A percentile compares a stretch with the other conserved stretches of the same genome.
phyloP scores from a whole-genome alignment of 2,797 vertebrate genomes.

The Sebastes cheni region DNA sequence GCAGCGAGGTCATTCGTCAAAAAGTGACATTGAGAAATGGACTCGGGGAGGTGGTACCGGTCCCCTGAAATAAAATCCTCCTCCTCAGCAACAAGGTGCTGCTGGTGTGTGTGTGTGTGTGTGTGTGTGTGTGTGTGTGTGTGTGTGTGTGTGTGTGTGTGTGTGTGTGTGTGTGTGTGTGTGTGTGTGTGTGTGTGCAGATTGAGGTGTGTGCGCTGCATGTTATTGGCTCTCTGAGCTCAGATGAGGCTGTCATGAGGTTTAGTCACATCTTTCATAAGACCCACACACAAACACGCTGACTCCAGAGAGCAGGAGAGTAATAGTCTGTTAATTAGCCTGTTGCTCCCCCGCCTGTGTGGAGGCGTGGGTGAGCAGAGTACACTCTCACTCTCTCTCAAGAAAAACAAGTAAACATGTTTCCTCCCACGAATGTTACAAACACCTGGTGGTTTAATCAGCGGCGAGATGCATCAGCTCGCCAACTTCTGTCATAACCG shows the following conservation, averaged over 20 bases:
- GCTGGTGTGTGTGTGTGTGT: background rate
- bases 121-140: background rate
- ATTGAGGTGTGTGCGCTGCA: conserved; percentile 18
- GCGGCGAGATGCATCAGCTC: conserved; percentile 1
- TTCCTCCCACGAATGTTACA: conserved; percentile 39
- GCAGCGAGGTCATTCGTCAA: conserved; percentile 32
- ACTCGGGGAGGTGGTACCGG: conserved; percentile 16
- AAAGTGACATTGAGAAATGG: conserved; percentile 55
- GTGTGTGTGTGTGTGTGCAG: conserved; percentile 13
- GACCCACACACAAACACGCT: background rate
- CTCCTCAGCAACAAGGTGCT: conserved; percentile 24
- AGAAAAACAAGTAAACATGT: conserved; percentile 68
- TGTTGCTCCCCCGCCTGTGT: conserved; percentile 61
- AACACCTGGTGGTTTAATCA: conserved; percentile 43
- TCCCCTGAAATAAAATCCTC: conserved; percentile 43
- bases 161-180: conserved; percentile 1
- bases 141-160: background rate
- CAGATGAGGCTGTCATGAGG: conserved; percentile 40
- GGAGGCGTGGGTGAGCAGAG: conserved; percentile 45
- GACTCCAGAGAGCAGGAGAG: conserved; percentile 51
- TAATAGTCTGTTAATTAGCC: conserved; percentile 72
- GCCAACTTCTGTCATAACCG: background rate
- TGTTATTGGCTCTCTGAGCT: conserved; percentile 39
- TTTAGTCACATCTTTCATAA: conserved; percentile 68
- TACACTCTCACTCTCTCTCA: conserved; percentile 18